Evolutionary conservation across 2,797 vertebrate species (phyloP).

Genomic region (Rhabdomys pumilio): DNA sequence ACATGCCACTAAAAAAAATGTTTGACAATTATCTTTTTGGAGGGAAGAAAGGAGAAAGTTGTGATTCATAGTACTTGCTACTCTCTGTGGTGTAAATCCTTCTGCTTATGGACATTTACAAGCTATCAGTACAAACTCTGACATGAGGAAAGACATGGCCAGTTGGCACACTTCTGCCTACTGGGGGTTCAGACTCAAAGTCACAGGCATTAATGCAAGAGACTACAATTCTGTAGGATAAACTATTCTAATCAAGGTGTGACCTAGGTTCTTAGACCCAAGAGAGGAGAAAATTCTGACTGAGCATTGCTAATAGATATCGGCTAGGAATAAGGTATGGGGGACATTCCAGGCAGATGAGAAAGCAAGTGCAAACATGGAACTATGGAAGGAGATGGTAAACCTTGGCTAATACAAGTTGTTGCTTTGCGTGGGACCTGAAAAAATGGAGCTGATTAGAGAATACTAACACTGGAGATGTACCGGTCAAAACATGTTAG

Average conservation of each 20-base stretch:
- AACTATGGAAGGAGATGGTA: not conserved
- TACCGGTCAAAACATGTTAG: not conserved
- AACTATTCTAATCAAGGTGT: not conserved
- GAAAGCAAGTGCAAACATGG: not conserved
- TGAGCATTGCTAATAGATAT: not conserved
- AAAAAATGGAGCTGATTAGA: not conserved
- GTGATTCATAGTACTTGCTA: not conserved
- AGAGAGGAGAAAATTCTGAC: not conserved
- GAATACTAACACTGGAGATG: not conserved
- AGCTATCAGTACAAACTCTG: not conserved
- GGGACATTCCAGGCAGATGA: not conserved
- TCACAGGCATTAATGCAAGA: not conserved
- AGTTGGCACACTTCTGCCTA: not conserved
- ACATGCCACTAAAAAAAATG: not conserved
- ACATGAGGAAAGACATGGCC: not conserved
- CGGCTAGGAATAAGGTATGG: not conserved
- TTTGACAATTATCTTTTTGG: not conserved
- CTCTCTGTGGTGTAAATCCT: conserved; percentile 6
- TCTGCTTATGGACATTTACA: not conserved
- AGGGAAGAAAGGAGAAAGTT: not conserved
- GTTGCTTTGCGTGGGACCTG: not conserved
- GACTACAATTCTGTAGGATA: not conserved
- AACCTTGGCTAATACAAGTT: not conserved
- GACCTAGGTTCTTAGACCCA: not conserved
- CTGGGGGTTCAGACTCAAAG: not conserved